Percentiles rank a stretch among this genome's conserved stretches.
These are phyloP conservation scores for Silurus aristotelis DNA, from an alignment of 2,797 vertebrate genomes.

Conservation along the genomic window DNA sequence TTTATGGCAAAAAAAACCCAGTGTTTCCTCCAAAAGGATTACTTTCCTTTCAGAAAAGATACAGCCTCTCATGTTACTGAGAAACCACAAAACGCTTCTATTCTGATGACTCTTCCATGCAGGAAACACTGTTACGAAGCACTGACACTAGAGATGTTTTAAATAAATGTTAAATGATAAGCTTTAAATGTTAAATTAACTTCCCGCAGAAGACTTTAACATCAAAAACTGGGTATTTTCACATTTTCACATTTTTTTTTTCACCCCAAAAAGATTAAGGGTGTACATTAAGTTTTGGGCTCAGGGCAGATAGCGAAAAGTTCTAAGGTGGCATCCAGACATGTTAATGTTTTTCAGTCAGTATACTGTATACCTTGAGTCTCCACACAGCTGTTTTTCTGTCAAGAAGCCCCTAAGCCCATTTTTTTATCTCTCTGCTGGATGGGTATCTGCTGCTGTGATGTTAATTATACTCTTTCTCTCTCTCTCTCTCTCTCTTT, in stretches of 20 bases:
- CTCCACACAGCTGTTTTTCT: slow-evolving; percentile 21
- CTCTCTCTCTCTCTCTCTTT: slow-evolving; percentile 45
- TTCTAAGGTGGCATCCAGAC: background rate
- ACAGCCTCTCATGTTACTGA: background rate
- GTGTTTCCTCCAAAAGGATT: too few relatives aligned
- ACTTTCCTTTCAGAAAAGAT: background rate
- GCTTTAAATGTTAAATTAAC: background rate
- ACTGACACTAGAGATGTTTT: background rate
- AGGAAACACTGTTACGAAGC: background rate
- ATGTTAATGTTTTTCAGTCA: slow-evolving; percentile 1
- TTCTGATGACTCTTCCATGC: slow-evolving; percentile 4
- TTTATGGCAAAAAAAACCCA: too few relatives aligned
- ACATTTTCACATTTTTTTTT: background rate
- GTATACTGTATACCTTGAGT: background rate
- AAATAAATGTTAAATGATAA: background rate
- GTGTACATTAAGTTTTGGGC: slow-evolving; percentile 18
- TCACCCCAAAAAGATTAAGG: too few relatives aligned
- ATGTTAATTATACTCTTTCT: slow-evolving; percentile 57
- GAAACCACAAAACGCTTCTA: background rate
- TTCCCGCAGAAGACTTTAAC: too few relatives aligned
- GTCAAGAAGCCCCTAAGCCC: slow-evolving; percentile 29
- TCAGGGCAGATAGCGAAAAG: slow-evolving; percentile 3
- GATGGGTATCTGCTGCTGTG: slow-evolving; percentile 31
- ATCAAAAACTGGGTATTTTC: background rate
- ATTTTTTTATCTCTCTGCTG: slow-evolving; percentile 37